Conservation (phyloP, 2,888 invertebrate genomes). For the Plebejus melissa region DNA sequence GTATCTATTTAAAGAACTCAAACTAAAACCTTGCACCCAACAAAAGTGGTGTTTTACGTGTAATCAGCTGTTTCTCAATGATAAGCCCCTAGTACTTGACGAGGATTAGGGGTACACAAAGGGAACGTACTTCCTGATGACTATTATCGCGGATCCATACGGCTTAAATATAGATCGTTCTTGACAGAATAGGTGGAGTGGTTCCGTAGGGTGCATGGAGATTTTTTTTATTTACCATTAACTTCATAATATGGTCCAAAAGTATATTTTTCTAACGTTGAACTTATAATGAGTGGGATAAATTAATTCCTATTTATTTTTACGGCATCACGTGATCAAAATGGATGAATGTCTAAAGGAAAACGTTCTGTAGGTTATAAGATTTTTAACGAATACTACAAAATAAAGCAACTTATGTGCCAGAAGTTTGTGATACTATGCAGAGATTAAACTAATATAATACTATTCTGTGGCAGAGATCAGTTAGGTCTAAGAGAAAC, state of each 20-base stretch:
- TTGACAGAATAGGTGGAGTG: not conserved
- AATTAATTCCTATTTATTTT: no score
- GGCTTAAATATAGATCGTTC: conserved; percentile 13
- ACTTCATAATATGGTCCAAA: no score
- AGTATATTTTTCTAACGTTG: not conserved
- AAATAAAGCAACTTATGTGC: no score
- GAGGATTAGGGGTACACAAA: conserved; percentile 25
- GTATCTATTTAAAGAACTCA: not conserved
- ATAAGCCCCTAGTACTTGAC: conserved; percentile 19
- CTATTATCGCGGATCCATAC: conserved; percentile 21
- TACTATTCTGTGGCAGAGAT: not conserved
- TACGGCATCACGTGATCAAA: no score
- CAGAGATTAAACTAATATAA: not conserved
- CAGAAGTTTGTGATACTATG: no score
- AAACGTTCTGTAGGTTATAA: no score
- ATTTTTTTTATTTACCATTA: no score
- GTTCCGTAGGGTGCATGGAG: not conserved
- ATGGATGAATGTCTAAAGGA: no score
- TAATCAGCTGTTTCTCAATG: conserved; percentile 15
- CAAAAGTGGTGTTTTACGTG: not conserved
- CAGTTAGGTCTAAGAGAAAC: not conserved
- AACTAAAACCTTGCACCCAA: not conserved
- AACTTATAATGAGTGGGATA: no score
- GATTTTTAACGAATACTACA: no score
- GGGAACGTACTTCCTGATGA: conserved; percentile 21